phyloP scores from a whole-genome alignment of 2,888 invertebrate genomes.

The Heteromurus nitidus region DNA sequence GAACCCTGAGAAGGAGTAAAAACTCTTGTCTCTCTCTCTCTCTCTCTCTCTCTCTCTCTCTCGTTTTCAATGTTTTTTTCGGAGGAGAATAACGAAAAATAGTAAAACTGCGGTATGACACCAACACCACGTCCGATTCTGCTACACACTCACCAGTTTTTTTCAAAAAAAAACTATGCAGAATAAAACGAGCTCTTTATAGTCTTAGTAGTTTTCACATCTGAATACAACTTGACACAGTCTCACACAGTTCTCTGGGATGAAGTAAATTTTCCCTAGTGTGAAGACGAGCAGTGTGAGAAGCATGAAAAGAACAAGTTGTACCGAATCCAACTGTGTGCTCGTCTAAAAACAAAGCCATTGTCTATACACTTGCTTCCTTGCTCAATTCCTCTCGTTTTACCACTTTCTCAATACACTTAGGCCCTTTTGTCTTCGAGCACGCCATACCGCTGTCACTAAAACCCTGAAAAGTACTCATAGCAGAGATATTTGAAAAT shows the following conservation, averaged over 20 bases:
- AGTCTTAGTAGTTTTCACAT: conserved; percentile 1
- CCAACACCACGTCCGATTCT: neutral
- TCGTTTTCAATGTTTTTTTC: neutral
- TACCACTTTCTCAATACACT: no score
- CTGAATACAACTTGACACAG: conserved; percentile 1
- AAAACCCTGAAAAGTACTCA: no score
- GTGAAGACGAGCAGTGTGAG: neutral
- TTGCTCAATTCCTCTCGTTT: conserved; percentile 4
- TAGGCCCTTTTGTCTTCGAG: no score
- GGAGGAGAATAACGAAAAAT: neutral
- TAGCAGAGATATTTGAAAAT: no score
- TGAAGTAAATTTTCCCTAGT: conserved; percentile 9
- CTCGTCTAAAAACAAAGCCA: neutral
- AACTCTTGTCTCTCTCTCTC: neutral
- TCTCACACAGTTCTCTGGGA: neutral
- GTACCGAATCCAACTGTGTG: neutral
- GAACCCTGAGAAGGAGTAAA: neutral
- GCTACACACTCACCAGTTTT: neutral
- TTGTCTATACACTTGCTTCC: neutral
- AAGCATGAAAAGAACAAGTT: neutral
- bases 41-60: neutral
- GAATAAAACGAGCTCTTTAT: no score
- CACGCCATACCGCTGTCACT: no score
- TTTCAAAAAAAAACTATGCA: neutral
- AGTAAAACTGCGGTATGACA: conserved; percentile 15